Evolutionary conservation across 92 coral and sea anemone species (phyloP).

Genomic region (Porites evermanni): DNA sequence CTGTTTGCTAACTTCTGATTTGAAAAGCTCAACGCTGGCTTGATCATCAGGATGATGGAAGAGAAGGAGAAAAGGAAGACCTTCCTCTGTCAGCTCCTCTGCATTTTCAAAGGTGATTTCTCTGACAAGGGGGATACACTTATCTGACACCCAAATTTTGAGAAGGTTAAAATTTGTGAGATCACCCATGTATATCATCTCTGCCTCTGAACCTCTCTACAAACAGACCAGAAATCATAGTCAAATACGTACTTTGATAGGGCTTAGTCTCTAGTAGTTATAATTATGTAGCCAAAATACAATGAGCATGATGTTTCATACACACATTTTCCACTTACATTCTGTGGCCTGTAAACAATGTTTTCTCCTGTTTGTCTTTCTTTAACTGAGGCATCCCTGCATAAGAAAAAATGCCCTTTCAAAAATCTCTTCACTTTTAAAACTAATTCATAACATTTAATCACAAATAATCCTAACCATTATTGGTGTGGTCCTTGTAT

Average conservation of each 20-base stretch:
- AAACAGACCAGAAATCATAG: background rate
- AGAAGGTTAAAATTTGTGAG: slow-evolving; percentile 66
- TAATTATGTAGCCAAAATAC: no score
- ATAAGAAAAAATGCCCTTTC: background rate
- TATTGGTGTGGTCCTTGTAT: no score
- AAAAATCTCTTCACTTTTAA: no score
- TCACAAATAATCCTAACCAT: no score
- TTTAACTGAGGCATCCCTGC: slow-evolving; percentile 90
- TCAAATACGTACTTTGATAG: background rate
- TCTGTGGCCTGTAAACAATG: slow-evolving; percentile 77
- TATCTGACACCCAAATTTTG: slow-evolving; percentile 91
- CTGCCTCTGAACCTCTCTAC: slow-evolving; percentile 74
- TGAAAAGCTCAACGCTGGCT: slow-evolving; percentile 76
- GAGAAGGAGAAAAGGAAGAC: slow-evolving; percentile 87
- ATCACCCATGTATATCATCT: slow-evolving; percentile 77
- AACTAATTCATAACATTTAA: no score
- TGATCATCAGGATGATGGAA: slow-evolving; percentile 92
- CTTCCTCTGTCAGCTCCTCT: slow-evolving; percentile 98
- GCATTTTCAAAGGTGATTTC: slow-evolving; percentile 99
- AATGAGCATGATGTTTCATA: background rate
- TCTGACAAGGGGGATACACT: slow-evolving; percentile 95
- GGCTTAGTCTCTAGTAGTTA: no score
- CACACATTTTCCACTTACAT: slow-evolving; percentile 51
- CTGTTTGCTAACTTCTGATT: slow-evolving; percentile 82
- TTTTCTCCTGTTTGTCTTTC: slow-evolving; percentile 92